A percentile compares a stretch with the other conserved stretches of the same genome.
Evolutionary conservation across 2,888 invertebrate genomes (phyloP).

Genomic region (Orthosia gothica): DNA sequence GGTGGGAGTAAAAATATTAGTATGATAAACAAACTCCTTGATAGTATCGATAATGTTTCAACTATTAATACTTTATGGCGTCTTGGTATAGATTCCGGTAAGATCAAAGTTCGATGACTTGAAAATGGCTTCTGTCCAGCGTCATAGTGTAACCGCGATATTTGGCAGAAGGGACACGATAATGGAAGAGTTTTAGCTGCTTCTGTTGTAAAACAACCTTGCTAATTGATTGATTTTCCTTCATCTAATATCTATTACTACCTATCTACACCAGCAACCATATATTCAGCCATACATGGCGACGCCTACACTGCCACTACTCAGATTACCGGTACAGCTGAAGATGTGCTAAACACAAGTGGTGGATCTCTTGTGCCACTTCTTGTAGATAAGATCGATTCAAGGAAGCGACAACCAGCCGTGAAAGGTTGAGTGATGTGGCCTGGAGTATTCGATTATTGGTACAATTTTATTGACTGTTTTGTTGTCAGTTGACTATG

Average conservation of each 20-base stretch:
- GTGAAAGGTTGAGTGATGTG: background rate
- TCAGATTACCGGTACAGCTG: background rate
- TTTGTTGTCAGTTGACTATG: too few relatives aligned
- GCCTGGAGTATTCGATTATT: background rate
- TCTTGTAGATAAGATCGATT: background rate
- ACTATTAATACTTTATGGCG: conserved; percentile 73
- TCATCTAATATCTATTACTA: background rate
- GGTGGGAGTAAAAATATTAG: conserved; percentile 74
- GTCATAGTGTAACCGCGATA: background rate
- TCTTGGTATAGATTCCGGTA: conserved; percentile 41
- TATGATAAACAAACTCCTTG: conserved; percentile 77
- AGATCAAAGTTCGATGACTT: conserved; percentile 52
- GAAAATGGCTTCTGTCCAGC: conserved; percentile 26
- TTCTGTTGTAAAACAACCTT: background rate
- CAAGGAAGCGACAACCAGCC: background rate
- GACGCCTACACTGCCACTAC: background rate
- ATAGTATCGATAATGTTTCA: conserved; percentile 73
- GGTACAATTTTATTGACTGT: too few relatives aligned
- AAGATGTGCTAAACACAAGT: background rate
- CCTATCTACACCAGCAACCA: background rate
- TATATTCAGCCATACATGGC: background rate
- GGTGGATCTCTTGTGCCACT: background rate
- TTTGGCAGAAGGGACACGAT: background rate
- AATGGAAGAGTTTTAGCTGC: background rate
- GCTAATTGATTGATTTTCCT: background rate